Conservation (phyloP, 1,140 invertebrate species). For the Papilio polytes region DNA sequence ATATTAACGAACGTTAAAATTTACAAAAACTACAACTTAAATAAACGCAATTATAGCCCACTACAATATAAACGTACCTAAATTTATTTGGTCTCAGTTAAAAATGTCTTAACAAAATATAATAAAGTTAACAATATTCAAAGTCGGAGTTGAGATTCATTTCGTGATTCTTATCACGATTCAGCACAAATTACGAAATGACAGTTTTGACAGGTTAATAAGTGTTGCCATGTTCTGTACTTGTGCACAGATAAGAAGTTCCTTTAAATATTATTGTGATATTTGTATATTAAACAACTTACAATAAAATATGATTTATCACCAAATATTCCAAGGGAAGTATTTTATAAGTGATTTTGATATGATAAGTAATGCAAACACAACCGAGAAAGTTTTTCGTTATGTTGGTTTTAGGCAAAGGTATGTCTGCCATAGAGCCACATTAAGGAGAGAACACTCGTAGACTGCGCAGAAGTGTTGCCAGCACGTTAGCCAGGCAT, state of each 20-base stretch:
- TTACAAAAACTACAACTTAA: slow-evolving; percentile 78
- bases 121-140: slow-evolving; percentile 48
- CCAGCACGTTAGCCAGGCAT: slow-evolving; percentile 91
- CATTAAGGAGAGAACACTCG: slow-evolving; percentile 90
- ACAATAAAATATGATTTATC: background rate
- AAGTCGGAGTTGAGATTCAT: slow-evolving; percentile 14
- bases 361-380: slow-evolving; percentile 20
- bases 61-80: slow-evolving; percentile 76
- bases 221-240: slow-evolving; percentile 4
- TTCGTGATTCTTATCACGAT: background rate
- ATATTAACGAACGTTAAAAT: slow-evolving; percentile 74
- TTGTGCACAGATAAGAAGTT: slow-evolving; percentile 20
- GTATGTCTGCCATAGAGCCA: background rate
- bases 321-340: slow-evolving; percentile 1
- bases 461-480: slow-evolving; percentile 91
- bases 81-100: slow-evolving; percentile 83
- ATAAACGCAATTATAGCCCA: slow-evolving; percentile 67
- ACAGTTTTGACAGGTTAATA: background rate
- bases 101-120: slow-evolving; percentile 59
- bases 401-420: slow-evolving; percentile 1
- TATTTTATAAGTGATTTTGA: slow-evolving; percentile 17
- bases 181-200: background rate
- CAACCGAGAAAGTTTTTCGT: slow-evolving; percentile 15
- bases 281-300: background rate
- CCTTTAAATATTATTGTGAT: slow-evolving; percentile 15